phyloP scores from a whole-genome alignment of 2,113 vertebrate genomes.

The Eurypyga helias region DNA sequence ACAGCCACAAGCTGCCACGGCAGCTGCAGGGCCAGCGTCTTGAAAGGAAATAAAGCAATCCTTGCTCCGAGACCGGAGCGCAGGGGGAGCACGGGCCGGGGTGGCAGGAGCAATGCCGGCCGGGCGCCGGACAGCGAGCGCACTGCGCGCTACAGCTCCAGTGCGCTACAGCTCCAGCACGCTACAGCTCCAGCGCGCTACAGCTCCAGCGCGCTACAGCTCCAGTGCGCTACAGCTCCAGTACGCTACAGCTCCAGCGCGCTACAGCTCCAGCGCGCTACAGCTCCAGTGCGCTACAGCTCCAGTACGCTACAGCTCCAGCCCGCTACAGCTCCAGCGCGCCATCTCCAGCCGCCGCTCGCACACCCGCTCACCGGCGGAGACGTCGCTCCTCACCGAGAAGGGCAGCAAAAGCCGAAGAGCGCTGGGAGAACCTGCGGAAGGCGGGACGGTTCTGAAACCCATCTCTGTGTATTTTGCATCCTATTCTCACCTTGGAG shows the following conservation, averaged over 20 bases:
- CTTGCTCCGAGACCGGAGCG: conserved; percentile 40
- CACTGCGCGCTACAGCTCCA: too few species aligned
- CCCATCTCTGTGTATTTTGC: neutral
- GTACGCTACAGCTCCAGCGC: too few species aligned
- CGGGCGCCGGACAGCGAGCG: too few species aligned
- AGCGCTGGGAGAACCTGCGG: neutral
- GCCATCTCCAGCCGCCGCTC: neutral
- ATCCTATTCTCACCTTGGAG: neutral
- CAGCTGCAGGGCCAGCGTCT: conserved; percentile 43
- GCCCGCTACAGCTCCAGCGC: too few species aligned
- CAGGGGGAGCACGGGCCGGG: neutral
- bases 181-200: too few species aligned
- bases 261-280: too few species aligned
- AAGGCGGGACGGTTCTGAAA: neutral
- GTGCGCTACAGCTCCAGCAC: too few species aligned
- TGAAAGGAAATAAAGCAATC: conserved; percentile 45
- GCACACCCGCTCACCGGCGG: accelerated
- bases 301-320: too few species aligned
- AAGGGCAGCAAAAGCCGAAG: neutral
- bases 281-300: too few species aligned
- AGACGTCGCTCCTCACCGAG: accelerated
- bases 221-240: too few species aligned
- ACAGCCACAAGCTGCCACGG: conserved; percentile 40
- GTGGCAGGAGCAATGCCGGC: neutral
- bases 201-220: too few species aligned